Conservation (phyloP, 64 coral and sea anemone genomes). For the Catalaphyllia jardinei region DNA sequence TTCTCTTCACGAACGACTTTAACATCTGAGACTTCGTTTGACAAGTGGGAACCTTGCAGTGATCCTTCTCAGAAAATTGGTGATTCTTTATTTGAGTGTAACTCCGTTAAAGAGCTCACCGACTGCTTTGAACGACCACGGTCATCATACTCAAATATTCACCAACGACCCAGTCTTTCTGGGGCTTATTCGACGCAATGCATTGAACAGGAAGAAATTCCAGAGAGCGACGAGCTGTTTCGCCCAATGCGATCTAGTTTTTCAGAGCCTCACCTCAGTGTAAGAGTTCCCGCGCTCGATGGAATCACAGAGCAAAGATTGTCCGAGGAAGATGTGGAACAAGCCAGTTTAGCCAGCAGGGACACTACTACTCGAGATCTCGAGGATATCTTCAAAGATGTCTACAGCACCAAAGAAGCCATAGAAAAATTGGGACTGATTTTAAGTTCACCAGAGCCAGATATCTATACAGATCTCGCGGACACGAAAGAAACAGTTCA, state of each 20-base stretch:
- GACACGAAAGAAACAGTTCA: constrained; percentile 77
- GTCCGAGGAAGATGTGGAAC: not conserved
- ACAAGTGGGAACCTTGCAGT: not conserved
- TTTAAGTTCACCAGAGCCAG: constrained; percentile 48
- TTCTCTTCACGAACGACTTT: not conserved
- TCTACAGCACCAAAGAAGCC: constrained; percentile 64
- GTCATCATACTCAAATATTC: not conserved
- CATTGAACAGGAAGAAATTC: constrained; percentile 33
- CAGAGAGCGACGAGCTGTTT: constrained; percentile 23
- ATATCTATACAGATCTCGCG: not conserved
- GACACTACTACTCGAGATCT: constrained; percentile 22
- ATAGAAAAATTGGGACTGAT: constrained; percentile 53
- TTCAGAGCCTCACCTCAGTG: constrained; percentile 56
- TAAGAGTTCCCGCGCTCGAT: not conserved
- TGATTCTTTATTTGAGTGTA: not conserved
- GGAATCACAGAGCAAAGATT: not conserved
- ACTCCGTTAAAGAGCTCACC: not conserved
- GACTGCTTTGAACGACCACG: not conserved
- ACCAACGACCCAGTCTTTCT: constrained; percentile 36
- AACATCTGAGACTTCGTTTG: not conserved
- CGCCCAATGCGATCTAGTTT: constrained; percentile 55
- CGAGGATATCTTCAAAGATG: constrained; percentile 78
- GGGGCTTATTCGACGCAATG: constrained; percentile 54
- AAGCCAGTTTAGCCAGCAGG: not conserved
- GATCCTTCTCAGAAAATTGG: constrained; percentile 23